These are phyloP conservation scores for Diprion similis DNA, from an alignment of 1,140 invertebrate species.

Conservation along the genomic window DNA sequence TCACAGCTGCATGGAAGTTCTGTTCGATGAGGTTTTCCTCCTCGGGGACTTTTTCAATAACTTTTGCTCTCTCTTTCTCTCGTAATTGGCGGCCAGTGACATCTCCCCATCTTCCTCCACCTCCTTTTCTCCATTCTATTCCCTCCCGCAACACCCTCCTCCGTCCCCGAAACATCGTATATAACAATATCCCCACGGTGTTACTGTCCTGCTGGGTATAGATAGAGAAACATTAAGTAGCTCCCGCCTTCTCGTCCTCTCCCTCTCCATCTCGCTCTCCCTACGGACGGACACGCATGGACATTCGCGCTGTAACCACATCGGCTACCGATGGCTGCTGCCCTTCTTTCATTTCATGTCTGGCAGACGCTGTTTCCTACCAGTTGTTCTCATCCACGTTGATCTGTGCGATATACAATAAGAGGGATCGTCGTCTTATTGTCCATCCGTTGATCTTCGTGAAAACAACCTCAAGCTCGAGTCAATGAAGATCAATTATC, in stretches of 20 bases:
- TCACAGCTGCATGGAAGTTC: slow-evolving; percentile 33
- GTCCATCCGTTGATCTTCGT: no score
- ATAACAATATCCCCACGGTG: slow-evolving; percentile 57
- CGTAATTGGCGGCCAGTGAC: slow-evolving; percentile 57
- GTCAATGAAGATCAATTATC: no score
- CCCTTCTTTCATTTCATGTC: slow-evolving; percentile 48
- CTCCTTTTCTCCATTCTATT: slow-evolving; percentile 40
- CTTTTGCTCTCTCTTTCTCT: slow-evolving; percentile 53
- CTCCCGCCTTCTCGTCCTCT: slow-evolving; percentile 41
- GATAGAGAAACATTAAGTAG: slow-evolving; percentile 62
- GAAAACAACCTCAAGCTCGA: no score
- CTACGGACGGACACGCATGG: slow-evolving; percentile 31
- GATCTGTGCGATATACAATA: no score
- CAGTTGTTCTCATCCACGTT: slow-evolving; percentile 40
- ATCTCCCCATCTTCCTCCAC: slow-evolving; percentile 44
- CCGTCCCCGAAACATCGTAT: slow-evolving; percentile 53
- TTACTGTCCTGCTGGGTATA: slow-evolving; percentile 51
- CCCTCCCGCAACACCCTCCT: slow-evolving; percentile 17
- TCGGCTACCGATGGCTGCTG: slow-evolving; percentile 41
- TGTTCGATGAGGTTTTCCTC: slow-evolving; percentile 43
- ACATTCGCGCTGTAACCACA: slow-evolving; percentile 22
- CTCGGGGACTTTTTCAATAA: slow-evolving; percentile 61
- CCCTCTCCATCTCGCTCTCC: slow-evolving; percentile 42
- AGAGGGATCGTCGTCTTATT: no score
- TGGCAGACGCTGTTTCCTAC: slow-evolving; percentile 30